These are phyloP conservation scores for Dendrolimus kikuchii DNA, from an alignment of 1,140 invertebrate genomes.

Conservation along the genomic window DNA sequence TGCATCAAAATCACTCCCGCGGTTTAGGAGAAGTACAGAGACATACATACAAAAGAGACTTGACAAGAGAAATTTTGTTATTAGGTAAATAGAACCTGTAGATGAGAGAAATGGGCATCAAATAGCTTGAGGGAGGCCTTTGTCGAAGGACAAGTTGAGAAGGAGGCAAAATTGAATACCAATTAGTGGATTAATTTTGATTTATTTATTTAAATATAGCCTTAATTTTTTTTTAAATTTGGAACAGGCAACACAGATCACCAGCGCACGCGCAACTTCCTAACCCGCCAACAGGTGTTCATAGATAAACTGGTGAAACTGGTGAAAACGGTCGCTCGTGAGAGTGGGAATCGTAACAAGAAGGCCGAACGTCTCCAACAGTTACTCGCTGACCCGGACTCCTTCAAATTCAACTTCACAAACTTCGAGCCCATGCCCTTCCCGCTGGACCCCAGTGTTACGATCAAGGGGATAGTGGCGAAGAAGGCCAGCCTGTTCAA, in stretches of 20 bases:
- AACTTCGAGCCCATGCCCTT: slow-evolving; percentile 95
- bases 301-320: slow-evolving; percentile 92
- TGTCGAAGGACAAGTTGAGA: too few relatives aligned
- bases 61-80: too few relatives aligned
- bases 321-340: slow-evolving; percentile 92
- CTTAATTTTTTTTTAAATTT: too few relatives aligned
- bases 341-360: slow-evolving; percentile 92
- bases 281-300: slow-evolving; percentile 90
- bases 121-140: too few relatives aligned
- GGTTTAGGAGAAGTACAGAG: too few relatives aligned
- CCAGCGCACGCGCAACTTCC: slow-evolving; percentile 79
- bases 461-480: slow-evolving; percentile 91
- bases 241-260: slow-evolving; percentile 76
- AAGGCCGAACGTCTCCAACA: slow-evolving; percentile 92
- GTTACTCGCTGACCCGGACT: slow-evolving; percentile 85
- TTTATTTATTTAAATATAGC: too few relatives aligned
- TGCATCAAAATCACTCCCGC: too few relatives aligned
- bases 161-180: too few relatives aligned
- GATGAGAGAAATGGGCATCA: too few relatives aligned
- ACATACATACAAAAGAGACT: too few relatives aligned
- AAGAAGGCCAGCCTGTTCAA: slow-evolving; percentile 95
- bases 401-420: slow-evolving; percentile 90
- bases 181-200: too few relatives aligned
- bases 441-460: slow-evolving; percentile 93
- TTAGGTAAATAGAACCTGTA: too few relatives aligned